phyloP scores from a whole-genome alignment of 2,888 invertebrate genomes.

The Drosophila histrio region DNA sequence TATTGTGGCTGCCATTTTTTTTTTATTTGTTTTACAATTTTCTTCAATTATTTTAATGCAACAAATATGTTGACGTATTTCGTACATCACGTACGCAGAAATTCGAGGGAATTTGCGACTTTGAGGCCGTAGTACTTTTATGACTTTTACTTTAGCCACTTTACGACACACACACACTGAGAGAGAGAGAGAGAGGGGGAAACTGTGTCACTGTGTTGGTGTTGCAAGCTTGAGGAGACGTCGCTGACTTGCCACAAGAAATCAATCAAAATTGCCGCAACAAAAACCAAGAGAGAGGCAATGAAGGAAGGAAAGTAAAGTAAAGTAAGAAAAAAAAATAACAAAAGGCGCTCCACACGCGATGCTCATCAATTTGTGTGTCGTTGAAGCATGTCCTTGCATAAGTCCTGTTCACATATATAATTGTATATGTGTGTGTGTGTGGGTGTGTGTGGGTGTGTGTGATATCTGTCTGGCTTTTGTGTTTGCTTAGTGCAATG shows the following conservation, averaged over 20 bases:
- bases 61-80: constrained; percentile 67
- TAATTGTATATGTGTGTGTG: constrained; percentile 6
- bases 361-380: constrained; percentile 78
- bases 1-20: constrained; percentile 16
- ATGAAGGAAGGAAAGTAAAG: not conserved
- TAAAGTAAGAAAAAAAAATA: constrained; percentile 34
- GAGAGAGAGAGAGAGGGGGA: not conserved
- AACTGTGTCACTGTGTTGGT: constrained; percentile 59
- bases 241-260: constrained; percentile 76
- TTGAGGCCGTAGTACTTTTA: constrained; percentile 51
- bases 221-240: constrained; percentile 41
- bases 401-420: constrained; percentile 37
- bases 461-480: constrained; percentile 59
- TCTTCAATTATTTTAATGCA: constrained; percentile 77
- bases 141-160: constrained; percentile 67
- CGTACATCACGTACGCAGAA: constrained; percentile 41
- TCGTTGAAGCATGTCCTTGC: constrained; percentile 58
- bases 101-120: constrained; percentile 44
- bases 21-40: constrained; percentile 71
- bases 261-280: constrained; percentile 75
- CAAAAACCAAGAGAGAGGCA: constrained; percentile 31
- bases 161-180: constrained; percentile 50
- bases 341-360: constrained; percentile 70
- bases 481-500: constrained; percentile 74
- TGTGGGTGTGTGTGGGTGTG: constrained; percentile 18